Evolutionary conservation across 2,797 vertebrate genomes (phyloP), one percentile per base, ranked within the genome.

Genomic region (Gallinago solitaria): DNA sequence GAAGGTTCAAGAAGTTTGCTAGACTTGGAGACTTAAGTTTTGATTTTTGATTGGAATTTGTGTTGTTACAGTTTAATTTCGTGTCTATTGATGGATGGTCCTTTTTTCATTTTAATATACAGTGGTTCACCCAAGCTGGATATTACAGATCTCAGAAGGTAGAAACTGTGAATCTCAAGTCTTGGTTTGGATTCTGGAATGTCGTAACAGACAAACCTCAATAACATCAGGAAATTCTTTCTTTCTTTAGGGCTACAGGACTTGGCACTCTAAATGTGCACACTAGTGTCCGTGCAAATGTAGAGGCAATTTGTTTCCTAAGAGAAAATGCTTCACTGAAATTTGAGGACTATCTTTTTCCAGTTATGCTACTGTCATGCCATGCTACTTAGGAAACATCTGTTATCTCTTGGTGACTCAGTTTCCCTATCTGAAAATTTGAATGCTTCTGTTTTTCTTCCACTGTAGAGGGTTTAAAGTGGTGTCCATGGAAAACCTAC

Each of bases 1-100:
- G 24, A 59, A 71, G 39, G 27, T 78, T 88, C 61, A 91, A 83
- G 47, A 64, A 59, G 33, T 90, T 97, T 96, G 56, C 70, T 85
- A 81, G 35, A 85, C 57, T 93, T 89, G 59, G 80, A 95, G 89
- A 95, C 37, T 16, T 92, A 75, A 92, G 76, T 89, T 65, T 80
- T 94, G 57, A 60, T 93, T 95, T 95, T 89, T 95, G 57, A 93
- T 50, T 94, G 82, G 50, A 95, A 92, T 97, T 91, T 77, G 54
- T 78, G 45, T 73, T 90, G 11, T 64, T 87, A 64, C 51, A 65
- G 79, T 81, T 95, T 96, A 87, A 96, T 69, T 92, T 96, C 61
- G 50, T 95, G 61, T 90, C 65, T 86, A 48, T 88, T 86, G 39
- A 60, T 71, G 43, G 83, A 88, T 92, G 51, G 53, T 93, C 81